Evolutionary conservation across 1,140 invertebrate genomes (phyloP).

Genomic region (Daktulosphaira vitifoliae): DNA sequence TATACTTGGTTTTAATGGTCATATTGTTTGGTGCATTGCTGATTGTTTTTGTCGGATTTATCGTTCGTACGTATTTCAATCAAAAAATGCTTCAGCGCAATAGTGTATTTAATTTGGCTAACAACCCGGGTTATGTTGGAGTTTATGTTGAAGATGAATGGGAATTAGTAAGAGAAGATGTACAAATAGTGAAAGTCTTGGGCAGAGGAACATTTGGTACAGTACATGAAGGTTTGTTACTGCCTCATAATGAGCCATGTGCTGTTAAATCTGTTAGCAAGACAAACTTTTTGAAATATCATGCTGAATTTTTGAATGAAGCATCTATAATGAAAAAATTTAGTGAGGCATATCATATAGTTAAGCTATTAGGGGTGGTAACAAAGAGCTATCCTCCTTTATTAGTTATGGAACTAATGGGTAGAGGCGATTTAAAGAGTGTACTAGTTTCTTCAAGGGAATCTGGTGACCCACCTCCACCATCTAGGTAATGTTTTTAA

Average conservation of each 20-base stretch:
- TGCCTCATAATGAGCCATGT: conserved; percentile 50
- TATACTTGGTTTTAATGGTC: conserved; percentile 17
- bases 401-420: conserved; percentile 97
- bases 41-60: conserved; percentile 18
- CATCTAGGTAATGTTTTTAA: conserved; percentile 16
- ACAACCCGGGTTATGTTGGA: conserved; percentile 38
- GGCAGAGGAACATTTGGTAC: conserved; percentile 95
- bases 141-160: conserved; percentile 84
- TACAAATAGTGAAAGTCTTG: conserved; percentile 68
- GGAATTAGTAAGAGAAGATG: conserved; percentile 80
- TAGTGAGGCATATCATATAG: conserved; percentile 84
- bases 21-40: conserved; percentile 2
- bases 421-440: conserved; percentile 84
- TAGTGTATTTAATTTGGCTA: conserved; percentile 35
- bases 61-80: conserved; percentile 30
- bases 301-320: conserved; percentile 87
- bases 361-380: conserved; percentile 88
- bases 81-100: conserved; percentile 32
- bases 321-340: conserved; percentile 80
- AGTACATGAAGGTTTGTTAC: conserved; percentile 67
- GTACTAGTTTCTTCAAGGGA: conserved; percentile 58
- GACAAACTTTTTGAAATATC: conserved; percentile 49
- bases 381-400: conserved; percentile 80
- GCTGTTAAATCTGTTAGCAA: conserved; percentile 93
- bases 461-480: not conserved